Evolutionary conservation across 2,797 vertebrate genomes (phyloP), one percentile per base, ranked within the genome.

Genomic region (Scleropages formosus): DNA sequence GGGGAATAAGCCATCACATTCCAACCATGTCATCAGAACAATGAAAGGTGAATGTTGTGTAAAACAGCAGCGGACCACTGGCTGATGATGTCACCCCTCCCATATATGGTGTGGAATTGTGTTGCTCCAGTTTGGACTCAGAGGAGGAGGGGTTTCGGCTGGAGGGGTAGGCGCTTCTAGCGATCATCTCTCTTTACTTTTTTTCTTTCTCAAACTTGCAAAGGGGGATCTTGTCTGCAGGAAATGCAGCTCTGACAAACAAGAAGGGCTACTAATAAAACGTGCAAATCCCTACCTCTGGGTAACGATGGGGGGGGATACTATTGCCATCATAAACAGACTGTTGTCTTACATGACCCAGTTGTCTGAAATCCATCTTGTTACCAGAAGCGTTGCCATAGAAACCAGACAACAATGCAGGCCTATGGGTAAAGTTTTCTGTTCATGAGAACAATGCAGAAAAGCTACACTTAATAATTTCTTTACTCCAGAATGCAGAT

Each of bases 31-130:
- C 91, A 93, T 87, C 85, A 79, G 84, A 85, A 92, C 90, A 89
- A 91, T 87, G 92, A 88, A 90, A 94, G 91, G 93, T 94, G 93
- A 87, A 89, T 81, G 89, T 88, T 87, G 90, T 88, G 87, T 84
- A 84, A 83, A 90, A 89, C 83, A 79, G 88, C 89, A 78, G 74
- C 76, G 87, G 90, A 88, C 87, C 84, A 86, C 87, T 83, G 77
- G 81, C 78, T 80, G 84, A 79, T 95, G 94, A 95, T 91, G 91
- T 94, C 92, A 94, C 90, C 84, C 80, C 78, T 62, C 81, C 84
- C 90, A 87, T 90, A 88, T 85, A 89, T 82, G 87, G 91, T 73
- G 86, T 84, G 84, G 84, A 87, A 87, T 88, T 88, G 88, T 88
- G 86, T 87, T 87, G 90, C 86, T 91, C 89, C 88, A 87, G 84